Base-by-base conservation (phyloP, 2,113 vertebrate species). In the Oxygymnocypris stewartii region DNA sequence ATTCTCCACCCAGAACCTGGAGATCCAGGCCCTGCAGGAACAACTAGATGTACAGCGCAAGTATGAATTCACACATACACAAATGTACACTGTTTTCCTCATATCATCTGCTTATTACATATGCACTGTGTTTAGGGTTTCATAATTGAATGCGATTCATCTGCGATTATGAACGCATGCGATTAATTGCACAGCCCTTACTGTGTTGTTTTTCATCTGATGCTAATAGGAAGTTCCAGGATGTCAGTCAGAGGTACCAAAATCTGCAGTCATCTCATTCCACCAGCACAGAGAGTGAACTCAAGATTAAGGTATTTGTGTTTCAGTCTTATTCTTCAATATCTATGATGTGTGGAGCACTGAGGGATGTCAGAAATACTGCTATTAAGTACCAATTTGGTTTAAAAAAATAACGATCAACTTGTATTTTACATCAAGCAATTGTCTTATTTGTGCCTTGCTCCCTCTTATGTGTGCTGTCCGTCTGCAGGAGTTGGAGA, bases 11-110 rank as follows among this genome's bases (percentile, higher is more conserved):
- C 94, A 95, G 87, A 94, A 92, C 16, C 93, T 96, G 1, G 96
- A 98, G 91, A 97, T 95, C 86, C 95, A 97, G 90, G 96, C 97
- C 73, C 90, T 98, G 85, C 94, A 94, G 91, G 97, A 99, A 83
- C 97, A 97, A 90, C 89, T 98, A 74, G 96, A 97, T 51, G 85
- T 96, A 73, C 95, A 97, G 81, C 94, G 90, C 84, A 96, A 95
- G 98, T 99, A 94, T 57, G 73, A 74, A 69, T 61, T 42, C 59
- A 20, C 18, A 73, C 18, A 44, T 16, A 74, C n/a, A 63, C 25
- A 40, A 37, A 77, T 11, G 54, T 13, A 59, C 35, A 20, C 23
- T n/a, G 11, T 31, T 79, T 31, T 51, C 10, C 42, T 31, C 23
- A 69, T 20, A 37, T 4, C 23, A 9, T 49, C 9, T 65, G 5